Percentiles rank a stretch among this genome's conserved stretches.
Conservation (phyloP, 2,113 vertebrate genomes). For the Poeciliopsis prolifica region DNA sequence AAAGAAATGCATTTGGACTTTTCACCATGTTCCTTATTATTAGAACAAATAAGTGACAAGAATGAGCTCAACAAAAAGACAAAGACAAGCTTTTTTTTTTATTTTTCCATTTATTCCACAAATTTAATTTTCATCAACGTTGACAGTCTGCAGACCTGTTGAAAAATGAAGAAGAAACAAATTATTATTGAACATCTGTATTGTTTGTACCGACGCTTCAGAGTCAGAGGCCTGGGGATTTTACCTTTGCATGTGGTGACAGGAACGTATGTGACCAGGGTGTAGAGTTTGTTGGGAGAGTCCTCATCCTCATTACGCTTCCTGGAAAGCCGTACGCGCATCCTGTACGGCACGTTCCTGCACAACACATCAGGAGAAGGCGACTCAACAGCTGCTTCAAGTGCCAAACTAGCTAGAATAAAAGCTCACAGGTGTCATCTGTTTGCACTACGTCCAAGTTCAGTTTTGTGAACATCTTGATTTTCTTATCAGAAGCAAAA, state of each 20-base stretch:
- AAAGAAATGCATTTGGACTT: no score
- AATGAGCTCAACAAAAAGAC: background rate
- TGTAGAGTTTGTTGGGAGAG: conserved; percentile 96
- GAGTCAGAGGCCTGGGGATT: background rate
- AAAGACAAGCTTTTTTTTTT: conserved; percentile 46
- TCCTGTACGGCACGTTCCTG: conserved; percentile 94
- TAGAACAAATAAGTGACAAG: background rate
- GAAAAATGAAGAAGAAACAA: conserved; percentile 20
- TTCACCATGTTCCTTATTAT: no score
- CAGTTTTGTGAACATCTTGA: no score
- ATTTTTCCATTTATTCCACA: conserved; percentile 71
- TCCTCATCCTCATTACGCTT: conserved; percentile 98
- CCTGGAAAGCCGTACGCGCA: conserved; percentile 92
- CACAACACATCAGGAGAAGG: background rate
- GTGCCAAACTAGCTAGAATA: no score
- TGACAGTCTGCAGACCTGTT: conserved; percentile 94
- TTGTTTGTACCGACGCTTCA: background rate
- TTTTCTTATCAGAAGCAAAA: no score
- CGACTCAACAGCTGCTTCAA: background rate
- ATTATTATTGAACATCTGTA: background rate
- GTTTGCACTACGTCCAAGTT: no score
- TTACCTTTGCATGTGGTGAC: conserved; percentile 95
- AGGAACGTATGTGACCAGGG: conserved; percentile 93
- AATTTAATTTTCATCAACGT: conserved; percentile 94
- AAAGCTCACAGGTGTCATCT: no score